Evolutionary conservation across 2,113 vertebrate genomes (phyloP), one percentile per base, ranked within the genome.

Genomic region (Oncorhynchus tshawytscha): DNA sequence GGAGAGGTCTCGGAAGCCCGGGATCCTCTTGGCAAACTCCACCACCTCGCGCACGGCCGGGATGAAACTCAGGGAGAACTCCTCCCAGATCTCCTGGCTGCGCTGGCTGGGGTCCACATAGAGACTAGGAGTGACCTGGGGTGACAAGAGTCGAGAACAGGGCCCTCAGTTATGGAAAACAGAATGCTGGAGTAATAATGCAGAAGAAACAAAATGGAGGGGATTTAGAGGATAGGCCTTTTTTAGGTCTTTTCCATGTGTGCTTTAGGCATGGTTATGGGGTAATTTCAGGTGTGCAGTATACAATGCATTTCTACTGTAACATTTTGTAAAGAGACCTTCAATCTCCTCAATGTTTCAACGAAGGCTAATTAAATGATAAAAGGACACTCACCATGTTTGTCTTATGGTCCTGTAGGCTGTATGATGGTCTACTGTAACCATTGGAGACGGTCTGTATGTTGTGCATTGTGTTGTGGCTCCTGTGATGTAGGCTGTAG

Each of bases 11-110:
- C 94, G 92, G 90, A 99, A 99, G 70, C 96, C 98, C 0, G 96
- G 97, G 86, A 99, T 97, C 70, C 94, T 94, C 90, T 98, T 97
- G 81, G 97, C 97, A 31, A 99, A 99, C 81, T 98, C 98, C 65
- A 99, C 98, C 71, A 99, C 98, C 84, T 99, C 97, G 81, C 95
- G 95, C 78, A 99, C 97, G 0, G 97, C 97, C 1, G 98, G 97
- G 6, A 97, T 98, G 89, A 99, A 99, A 86, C 97, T 98, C 95
- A 95, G 89, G 29, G 98, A 99, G 89, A 99, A 99, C 87, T 99
- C 97, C 92, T 99, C 98, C 98, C 98, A 99, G 85, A 99, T 88
- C 89, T 98, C 95, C 89, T 99, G 96, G 73, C 96, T 96, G 22
- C 96, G 94, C 86, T 96, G 97, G 87, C 87, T 90, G 69, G 97